phyloP scores from a whole-genome alignment of 2,888 invertebrate species.

The Tholera decimalis region DNA sequence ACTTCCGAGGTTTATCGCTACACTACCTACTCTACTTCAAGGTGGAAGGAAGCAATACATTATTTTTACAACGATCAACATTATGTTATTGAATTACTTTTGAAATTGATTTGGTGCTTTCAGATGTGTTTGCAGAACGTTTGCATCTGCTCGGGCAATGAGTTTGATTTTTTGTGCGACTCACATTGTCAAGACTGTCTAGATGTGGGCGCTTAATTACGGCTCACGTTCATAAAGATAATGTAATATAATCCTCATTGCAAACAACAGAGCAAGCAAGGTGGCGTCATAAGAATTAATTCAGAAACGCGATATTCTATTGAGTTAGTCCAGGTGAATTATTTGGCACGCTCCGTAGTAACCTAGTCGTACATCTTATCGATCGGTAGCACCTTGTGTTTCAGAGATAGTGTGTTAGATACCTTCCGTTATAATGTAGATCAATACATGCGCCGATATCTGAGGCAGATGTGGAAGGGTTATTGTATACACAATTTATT shows the following conservation, averaged over 20 bases:
- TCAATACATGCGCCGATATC: slow-evolving; percentile 67
- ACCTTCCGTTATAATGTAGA: slow-evolving; percentile 67
- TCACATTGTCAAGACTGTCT: slow-evolving; percentile 78
- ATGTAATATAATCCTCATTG: slow-evolving; percentile 88
- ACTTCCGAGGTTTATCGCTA: slow-evolving; percentile 74
- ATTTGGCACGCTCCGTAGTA: slow-evolving; percentile 87
- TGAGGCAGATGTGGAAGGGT: slow-evolving; percentile 86
- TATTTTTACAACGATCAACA: slow-evolving; percentile 87
- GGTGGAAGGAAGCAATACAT: slow-evolving; percentile 91
- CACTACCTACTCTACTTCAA: slow-evolving; percentile 76
- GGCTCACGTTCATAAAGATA: slow-evolving; percentile 87
- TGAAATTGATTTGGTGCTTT: slow-evolving; percentile 85
- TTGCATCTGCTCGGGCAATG: slow-evolving; percentile 85
- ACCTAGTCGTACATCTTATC: slow-evolving; percentile 70
- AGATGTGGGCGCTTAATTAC: slow-evolving; percentile 90
- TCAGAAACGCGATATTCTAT: slow-evolving; percentile 77
- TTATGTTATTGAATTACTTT: slow-evolving; percentile 91
- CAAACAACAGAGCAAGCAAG: slow-evolving; percentile 87
- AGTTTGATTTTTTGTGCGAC: slow-evolving; percentile 77
- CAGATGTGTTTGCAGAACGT: slow-evolving; percentile 83
- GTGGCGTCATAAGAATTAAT: slow-evolving; percentile 77
- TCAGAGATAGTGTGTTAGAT: slow-evolving; percentile 67
- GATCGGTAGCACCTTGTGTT: slow-evolving; percentile 75
- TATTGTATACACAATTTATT: slow-evolving; percentile 78
- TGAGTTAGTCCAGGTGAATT: slow-evolving; percentile 78